Base-by-base conservation (phyloP, 2,797 vertebrate species). In the Erpetoichthys calabaricus region DNA sequence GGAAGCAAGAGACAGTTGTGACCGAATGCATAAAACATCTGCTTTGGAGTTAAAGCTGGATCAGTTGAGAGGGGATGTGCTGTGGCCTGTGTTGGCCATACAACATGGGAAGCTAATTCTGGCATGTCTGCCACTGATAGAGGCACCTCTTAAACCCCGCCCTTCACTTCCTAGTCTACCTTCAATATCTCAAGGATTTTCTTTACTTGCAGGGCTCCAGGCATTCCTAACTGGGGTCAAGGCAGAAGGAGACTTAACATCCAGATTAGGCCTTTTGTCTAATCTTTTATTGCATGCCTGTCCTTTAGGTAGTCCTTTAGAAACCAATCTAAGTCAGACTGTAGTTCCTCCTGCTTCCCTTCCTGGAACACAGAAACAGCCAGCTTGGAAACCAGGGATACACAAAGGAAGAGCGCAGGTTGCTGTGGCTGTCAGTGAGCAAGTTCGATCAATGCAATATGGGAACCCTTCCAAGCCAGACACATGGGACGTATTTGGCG, bases 401-500 rank as follows among this genome's bases (percentile, higher is more conserved):
- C 86, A 93, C 65, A 87, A 85, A 45, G 92, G 93, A 54, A 90
- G 90, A 57, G 84, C 91, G 42, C 77, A 86, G 47, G 88, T 97
- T 51, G 91, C 77, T 1, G 75, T 93, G 50, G 81, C 80, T 5
- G 79, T 98, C 65, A 75, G 71, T 5, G 94, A 98, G 79, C 90
- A 86, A 5, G 89, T 97, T 53, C 89, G 86, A 57, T 94, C 90
- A 45, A 90, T 91, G 87, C 94, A 97, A 63, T 95, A 95, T 47
- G 86, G 85, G 64, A 86, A 86, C 68, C 81, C 54, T 6, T 87
- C 82, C 62, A 73, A 79, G 59, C 87, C 87, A 64, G 92, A 96
- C 68, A 72, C 75, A 3, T 98, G 92, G 93, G 92, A 95, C 59
- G 92, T 98, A 49, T 90, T 81, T 10, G 94, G 94, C 67, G 77